phyloP scores from a whole-genome alignment of 2,113 vertebrate species.

The Dermatemys mawii region DNA sequence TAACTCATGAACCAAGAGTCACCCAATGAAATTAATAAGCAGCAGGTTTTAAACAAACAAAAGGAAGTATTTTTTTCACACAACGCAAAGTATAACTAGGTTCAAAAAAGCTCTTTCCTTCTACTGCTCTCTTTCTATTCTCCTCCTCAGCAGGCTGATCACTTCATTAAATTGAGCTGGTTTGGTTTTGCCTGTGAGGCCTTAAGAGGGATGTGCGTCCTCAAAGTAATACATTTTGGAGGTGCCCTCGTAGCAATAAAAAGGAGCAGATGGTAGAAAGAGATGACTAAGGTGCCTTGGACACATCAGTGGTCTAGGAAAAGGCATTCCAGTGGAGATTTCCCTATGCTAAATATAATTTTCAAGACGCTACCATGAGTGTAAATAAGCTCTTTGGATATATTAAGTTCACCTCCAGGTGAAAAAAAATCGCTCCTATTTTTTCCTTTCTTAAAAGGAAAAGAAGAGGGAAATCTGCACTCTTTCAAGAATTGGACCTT shows the following conservation, averaged over 20 bases:
- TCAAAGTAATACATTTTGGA: conserved; percentile 1
- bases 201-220: not conserved
- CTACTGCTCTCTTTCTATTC: not conserved
- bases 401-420: conserved; percentile 25
- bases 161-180: conserved; percentile 39
- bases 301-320: not conserved
- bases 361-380: conserved; percentile 45
- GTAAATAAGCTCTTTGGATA: conserved; percentile 55
- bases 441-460: not conserved
- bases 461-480: not conserved
- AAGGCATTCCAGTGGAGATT: conserved; percentile 51
- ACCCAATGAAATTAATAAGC: too few species aligned
- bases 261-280: conserved; percentile 37
- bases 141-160: conserved; percentile 8
- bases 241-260: conserved; percentile 7
- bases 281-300: not conserved
- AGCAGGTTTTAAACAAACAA: too few species aligned
- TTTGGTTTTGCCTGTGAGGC: conserved; percentile 2
- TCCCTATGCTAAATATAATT: conserved; percentile 28
- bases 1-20: too few species aligned
- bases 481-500: conserved; percentile 4
- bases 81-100: not conserved
- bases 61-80: too few species aligned
- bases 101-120: not conserved
- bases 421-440: not conserved